phyloP scores from a whole-genome alignment of 2,113 vertebrate species.

The Barnardius zonarius region DNA sequence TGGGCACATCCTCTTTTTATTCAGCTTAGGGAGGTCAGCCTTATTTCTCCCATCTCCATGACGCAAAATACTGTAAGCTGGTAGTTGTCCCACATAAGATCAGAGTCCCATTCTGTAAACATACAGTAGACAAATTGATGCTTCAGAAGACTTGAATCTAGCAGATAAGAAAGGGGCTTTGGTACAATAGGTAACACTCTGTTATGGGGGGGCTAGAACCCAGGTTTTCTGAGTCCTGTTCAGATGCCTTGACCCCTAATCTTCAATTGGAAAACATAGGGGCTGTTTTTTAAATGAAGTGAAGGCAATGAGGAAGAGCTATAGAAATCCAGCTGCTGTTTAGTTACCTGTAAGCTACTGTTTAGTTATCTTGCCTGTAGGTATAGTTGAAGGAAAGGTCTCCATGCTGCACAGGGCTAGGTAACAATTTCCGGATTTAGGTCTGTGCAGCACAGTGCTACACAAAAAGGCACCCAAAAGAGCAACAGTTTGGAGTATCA shows the following conservation, averaged over 20 bases:
- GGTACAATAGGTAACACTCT: not conserved
- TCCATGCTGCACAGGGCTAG: not conserved
- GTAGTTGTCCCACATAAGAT: not conserved
- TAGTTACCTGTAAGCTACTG: not conserved
- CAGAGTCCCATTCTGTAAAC: not conserved
- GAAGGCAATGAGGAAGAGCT: not conserved
- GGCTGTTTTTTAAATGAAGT: not conserved
- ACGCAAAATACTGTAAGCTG: not conserved
- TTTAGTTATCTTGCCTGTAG: not conserved
- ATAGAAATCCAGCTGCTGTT: not conserved
- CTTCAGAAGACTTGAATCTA: not conserved
- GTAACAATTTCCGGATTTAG: not conserved
- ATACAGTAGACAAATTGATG: not conserved
- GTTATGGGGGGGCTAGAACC: not conserved
- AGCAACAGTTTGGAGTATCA: not conserved
- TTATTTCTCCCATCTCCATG: not conserved
- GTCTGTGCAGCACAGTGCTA: not conserved
- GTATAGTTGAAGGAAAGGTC: not conserved
- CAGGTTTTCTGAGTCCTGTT: not conserved
- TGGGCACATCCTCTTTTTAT: not conserved
- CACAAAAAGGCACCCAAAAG: not conserved
- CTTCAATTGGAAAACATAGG: not conserved
- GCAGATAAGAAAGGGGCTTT: not conserved
- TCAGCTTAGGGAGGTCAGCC: not conserved
- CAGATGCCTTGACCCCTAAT: not conserved